These are phyloP conservation scores for Ophion ellenae DNA, from an alignment of 2,888 invertebrate species.

Conservation along the genomic window DNA sequence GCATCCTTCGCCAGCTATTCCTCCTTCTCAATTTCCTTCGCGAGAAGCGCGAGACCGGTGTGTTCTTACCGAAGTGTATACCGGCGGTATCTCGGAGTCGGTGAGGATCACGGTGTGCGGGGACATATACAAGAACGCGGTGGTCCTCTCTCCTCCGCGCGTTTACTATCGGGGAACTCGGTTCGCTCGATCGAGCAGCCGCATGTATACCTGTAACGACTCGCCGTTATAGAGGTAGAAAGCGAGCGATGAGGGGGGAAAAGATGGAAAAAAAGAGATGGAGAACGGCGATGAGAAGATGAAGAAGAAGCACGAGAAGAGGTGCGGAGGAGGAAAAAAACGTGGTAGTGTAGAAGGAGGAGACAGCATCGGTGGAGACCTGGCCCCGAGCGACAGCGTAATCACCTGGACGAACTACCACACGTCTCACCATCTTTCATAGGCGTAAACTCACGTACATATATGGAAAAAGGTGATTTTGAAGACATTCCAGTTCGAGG, in stretches of 20 bases:
- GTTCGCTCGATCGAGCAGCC: slow-evolving; percentile 50
- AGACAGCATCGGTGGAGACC: slow-evolving; percentile 67
- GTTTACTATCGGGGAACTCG: slow-evolving; percentile 61
- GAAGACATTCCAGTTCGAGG: neutral
- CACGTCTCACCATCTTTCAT: slow-evolving; percentile 70
- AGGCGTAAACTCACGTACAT: slow-evolving; percentile 69
- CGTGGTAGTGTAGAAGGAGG: slow-evolving; percentile 44
- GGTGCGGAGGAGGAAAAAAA: slow-evolving; percentile 44
- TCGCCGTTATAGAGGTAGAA: slow-evolving; percentile 29
- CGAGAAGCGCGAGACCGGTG: slow-evolving; percentile 45
- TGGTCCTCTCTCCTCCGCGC: slow-evolving; percentile 16
- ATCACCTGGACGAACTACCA: slow-evolving; percentile 82
- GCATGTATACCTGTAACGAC: slow-evolving; percentile 34
- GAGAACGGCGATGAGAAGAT: slow-evolving; percentile 40
- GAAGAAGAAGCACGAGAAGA: slow-evolving; percentile 39
- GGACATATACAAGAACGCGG: slow-evolving; percentile 19
- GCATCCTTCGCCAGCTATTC: slow-evolving; percentile 42
- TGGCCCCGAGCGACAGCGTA: slow-evolving; percentile 82
- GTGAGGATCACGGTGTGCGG: slow-evolving; percentile 11
- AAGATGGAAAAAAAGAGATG: slow-evolving; percentile 35
- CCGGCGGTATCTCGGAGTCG: slow-evolving; percentile 11
- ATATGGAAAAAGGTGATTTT: neutral
- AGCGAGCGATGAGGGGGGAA: slow-evolving; percentile 45
- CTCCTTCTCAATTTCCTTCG: slow-evolving; percentile 67
- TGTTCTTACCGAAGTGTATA: slow-evolving; percentile 33